Evolutionary conservation across 2,113 vertebrate genomes (phyloP).

Genomic region (Hippopotamus amphibius): DNA sequence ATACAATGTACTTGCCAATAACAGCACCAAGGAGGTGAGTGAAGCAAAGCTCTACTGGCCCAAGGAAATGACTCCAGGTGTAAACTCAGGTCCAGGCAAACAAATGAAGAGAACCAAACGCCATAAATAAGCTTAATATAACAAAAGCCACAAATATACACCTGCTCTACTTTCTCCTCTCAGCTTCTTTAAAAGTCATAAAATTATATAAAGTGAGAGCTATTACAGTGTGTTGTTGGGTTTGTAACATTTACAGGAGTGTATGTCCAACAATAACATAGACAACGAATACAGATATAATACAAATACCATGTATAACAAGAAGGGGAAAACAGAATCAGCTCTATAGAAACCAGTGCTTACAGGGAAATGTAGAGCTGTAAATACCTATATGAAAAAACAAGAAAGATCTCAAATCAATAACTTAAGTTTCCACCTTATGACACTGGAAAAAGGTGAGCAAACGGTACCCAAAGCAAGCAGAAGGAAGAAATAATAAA

Average conservation of each 20-base stretch:
- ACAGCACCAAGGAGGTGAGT: background rate
- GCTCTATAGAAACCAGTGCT: background rate
- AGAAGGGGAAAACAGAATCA: background rate
- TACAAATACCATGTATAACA: background rate
- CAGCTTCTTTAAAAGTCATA: background rate
- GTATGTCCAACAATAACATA: background rate
- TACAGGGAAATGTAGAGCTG: background rate
- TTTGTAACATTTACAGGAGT: conserved; percentile 24
- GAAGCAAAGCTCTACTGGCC: background rate
- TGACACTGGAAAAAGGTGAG: background rate
- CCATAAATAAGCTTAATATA: background rate
- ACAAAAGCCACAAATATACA: background rate
- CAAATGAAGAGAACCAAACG: background rate
- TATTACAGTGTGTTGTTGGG: background rate
- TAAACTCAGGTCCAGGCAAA: background rate
- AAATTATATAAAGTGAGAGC: background rate
- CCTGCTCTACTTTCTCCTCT: background rate
- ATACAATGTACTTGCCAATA: conserved; percentile 6
- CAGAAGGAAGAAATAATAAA: conserved; percentile 10
- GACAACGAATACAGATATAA: background rate
- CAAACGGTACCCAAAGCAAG: conserved; percentile 11
- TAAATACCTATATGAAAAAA: background rate
- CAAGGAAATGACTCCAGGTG: background rate
- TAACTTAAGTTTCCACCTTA: background rate
- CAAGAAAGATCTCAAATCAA: background rate